A percentile compares a stretch with the other conserved stretches of the same genome.
Evolutionary conservation across 2,888 invertebrate genomes (phyloP).

Genomic region (Encarsia formosa): DNA sequence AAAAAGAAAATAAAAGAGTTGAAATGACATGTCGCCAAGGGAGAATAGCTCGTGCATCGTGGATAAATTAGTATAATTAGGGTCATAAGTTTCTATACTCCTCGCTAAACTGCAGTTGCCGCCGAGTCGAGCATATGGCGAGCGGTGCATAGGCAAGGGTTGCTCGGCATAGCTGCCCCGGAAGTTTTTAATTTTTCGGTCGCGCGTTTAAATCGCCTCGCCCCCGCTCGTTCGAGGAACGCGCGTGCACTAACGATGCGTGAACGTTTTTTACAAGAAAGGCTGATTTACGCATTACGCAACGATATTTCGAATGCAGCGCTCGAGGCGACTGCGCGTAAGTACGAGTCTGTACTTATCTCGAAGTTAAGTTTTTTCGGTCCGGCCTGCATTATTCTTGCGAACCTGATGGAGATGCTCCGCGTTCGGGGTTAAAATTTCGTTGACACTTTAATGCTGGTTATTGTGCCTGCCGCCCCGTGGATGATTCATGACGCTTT

Average conservation of each 20-base stretch:
- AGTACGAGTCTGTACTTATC: neutral
- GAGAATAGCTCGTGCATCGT: too few species aligned
- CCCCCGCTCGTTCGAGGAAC: neutral
- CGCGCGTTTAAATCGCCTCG: neutral
- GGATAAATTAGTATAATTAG: too few species aligned
- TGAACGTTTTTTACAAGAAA: neutral
- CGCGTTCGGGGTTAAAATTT: neutral
- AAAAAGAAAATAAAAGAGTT: too few species aligned
- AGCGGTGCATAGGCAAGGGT: constrained; percentile 10
- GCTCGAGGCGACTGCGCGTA: neutral
- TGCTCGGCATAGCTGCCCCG: constrained; percentile 5
- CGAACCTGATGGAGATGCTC: neutral
- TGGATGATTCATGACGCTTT: too few species aligned
- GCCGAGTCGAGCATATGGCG: constrained; percentile 14
- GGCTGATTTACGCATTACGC: too few species aligned
- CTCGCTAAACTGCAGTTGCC: neutral
- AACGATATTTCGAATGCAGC: too few species aligned
- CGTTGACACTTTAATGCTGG: neutral
- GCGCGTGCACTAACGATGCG: neutral
- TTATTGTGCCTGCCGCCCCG: too few species aligned
- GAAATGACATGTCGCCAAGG: too few species aligned
- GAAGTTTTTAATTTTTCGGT: constrained; percentile 22
- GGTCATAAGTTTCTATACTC: too few species aligned
- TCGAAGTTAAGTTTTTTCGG: neutral
- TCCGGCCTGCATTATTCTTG: neutral